A percentile compares a stretch with the other conserved stretches of the same genome.
These are phyloP conservation scores for Zaprionus ghesquierei DNA, from an alignment of 1,140 invertebrate species.

Conservation along the genomic window DNA sequence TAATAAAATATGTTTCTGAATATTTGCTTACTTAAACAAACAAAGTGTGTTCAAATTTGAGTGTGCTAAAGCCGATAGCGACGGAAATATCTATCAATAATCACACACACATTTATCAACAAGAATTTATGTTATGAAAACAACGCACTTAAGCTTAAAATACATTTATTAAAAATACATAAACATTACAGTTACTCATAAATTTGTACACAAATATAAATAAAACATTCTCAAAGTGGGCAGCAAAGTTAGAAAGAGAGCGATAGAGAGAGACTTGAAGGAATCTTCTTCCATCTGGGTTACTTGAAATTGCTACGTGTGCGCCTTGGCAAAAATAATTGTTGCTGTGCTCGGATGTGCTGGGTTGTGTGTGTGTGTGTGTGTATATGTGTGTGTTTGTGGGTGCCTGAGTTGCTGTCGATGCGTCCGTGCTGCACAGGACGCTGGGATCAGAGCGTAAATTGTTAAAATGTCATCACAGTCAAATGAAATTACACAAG, in stretches of 20 bases:
- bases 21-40: neutral
- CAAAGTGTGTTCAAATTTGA: neutral
- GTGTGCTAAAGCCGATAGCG: neutral
- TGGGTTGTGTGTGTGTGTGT: too few relatives aligned
- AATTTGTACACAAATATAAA: conserved; percentile 76
- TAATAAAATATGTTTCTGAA: too few relatives aligned
- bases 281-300: neutral
- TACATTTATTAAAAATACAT: conserved; percentile 66
- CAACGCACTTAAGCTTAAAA: conserved; percentile 36
- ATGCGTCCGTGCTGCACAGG: conserved; percentile 2
- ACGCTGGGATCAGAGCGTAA: conserved; percentile 67
- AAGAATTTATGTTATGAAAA: neutral
- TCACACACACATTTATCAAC: neutral
- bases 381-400: too few relatives aligned
- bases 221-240: conserved; percentile 42
- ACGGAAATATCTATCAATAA: neutral
- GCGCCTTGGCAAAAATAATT: conserved; percentile 4
- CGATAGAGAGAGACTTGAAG: neutral
- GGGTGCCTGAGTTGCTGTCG: conserved; percentile 62
- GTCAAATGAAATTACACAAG: conserved; percentile 72
- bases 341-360: conserved; percentile 19
- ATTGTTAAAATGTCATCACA: conserved; percentile 81
- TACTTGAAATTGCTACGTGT: neutral
- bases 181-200: conserved; percentile 57
- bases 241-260: conserved; percentile 39